Evolutionary conservation across 2,888 invertebrate species (phyloP).

Genomic region (Aphidoletes aphidimyza): DNA sequence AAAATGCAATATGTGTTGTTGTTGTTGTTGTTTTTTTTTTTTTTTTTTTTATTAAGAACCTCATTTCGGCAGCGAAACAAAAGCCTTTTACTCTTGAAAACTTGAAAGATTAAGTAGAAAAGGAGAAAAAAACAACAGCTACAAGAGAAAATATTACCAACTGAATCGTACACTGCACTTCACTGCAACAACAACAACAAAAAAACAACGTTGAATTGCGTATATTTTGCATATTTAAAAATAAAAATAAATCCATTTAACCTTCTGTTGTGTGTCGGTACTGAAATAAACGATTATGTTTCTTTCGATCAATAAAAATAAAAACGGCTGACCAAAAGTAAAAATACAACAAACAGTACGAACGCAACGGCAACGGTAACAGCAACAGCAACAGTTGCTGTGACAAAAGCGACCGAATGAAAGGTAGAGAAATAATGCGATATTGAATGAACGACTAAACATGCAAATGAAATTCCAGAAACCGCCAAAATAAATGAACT

Average conservation of each 20-base stretch:
- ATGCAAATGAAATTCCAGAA: constrained; percentile 50
- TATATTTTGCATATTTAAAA: constrained; percentile 39
- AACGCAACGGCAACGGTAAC: no score
- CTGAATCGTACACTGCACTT: not conserved
- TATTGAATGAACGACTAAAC: constrained; percentile 35
- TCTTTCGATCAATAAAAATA: constrained; percentile 44
- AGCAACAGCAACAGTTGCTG: no score
- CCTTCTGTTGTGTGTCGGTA: constrained; percentile 39
- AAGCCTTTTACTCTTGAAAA: constrained; percentile 18
- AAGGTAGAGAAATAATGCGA: constrained; percentile 9
- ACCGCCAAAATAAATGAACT: constrained; percentile 50
- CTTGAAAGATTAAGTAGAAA: constrained; percentile 7
- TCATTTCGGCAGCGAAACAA: constrained; percentile 17
- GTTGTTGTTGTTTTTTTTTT: not conserved
- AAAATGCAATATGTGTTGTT: not conserved
- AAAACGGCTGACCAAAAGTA: not conserved
- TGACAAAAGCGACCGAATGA: not conserved
- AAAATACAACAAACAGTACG: not conserved
- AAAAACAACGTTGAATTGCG: constrained; percentile 3
- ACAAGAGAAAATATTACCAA: constrained; percentile 17
- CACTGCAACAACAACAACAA: not conserved
- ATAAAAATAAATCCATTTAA: constrained; percentile 47
- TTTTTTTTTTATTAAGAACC: constrained; percentile 6
- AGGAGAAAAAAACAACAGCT: not conserved
- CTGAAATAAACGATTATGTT: constrained; percentile 53